Percentiles rank a stretch among this genome's conserved stretches.
These are phyloP conservation scores for Clytia hemisphaerica DNA, from an alignment of 30 jellyfish, hydroid and myxozoan genomes.

Conservation along the genomic window DNA sequence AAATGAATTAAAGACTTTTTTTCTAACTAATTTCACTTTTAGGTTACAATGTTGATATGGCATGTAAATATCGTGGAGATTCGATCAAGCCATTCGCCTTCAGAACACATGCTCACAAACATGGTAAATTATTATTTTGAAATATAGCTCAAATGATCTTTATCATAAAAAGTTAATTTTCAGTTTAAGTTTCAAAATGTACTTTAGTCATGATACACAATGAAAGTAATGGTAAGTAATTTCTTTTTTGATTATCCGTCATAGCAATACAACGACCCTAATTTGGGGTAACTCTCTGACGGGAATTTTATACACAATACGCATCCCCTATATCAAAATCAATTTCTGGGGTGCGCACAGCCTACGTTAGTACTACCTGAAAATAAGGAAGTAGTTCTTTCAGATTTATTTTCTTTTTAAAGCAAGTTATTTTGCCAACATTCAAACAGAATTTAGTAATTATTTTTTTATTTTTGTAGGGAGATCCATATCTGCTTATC, in stretches of 20 bases:
- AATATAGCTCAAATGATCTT: background rate
- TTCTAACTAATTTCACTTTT: background rate
- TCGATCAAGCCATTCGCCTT: slow-evolving; percentile 80
- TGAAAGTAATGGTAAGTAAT: background rate
- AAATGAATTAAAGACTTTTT: too few relatives aligned
- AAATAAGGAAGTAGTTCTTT: too few relatives aligned
- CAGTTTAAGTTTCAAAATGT: background rate
- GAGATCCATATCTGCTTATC: slow-evolving; percentile 47
- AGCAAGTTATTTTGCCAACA: too few relatives aligned
- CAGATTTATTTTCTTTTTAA: too few relatives aligned
- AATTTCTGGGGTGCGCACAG: too few relatives aligned
- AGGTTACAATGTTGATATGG: slow-evolving; percentile 69
- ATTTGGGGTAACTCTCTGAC: too few relatives aligned
- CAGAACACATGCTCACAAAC: slow-evolving; percentile 76
- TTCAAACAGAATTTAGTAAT: slow-evolving; percentile 28
- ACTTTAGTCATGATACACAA: too few relatives aligned
- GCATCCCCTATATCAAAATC: too few relatives aligned
- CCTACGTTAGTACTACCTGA: too few relatives aligned
- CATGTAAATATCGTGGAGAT: slow-evolving; percentile 47
- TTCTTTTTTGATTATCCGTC: too few relatives aligned
- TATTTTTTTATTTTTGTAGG: background rate
- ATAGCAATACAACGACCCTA: too few relatives aligned
- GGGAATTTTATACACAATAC: too few relatives aligned
- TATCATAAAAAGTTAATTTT: background rate
- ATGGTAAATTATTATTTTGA: slow-evolving; percentile 35